phyloP scores from a whole-genome alignment of 2,888 invertebrate species.

The Saturnia japonica region DNA sequence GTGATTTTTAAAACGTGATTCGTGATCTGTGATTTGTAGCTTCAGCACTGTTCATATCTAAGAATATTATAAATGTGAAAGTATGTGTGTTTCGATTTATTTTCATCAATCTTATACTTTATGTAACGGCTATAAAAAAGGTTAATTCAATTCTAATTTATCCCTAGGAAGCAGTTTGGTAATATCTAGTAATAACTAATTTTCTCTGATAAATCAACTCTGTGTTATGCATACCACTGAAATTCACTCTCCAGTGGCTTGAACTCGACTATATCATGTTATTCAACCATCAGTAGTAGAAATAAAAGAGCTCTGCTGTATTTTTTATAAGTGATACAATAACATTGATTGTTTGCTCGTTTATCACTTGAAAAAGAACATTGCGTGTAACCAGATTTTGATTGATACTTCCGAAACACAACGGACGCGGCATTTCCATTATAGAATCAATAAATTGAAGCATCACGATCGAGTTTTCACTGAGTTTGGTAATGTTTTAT shows the following conservation, averaged over 20 bases:
- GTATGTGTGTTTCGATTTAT: too few relatives aligned
- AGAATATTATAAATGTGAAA: too few relatives aligned
- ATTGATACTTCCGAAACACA: not conserved
- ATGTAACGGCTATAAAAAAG: not conserved
- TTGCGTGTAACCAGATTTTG: not conserved
- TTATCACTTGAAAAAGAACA: not conserved
- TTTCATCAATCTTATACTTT: too few relatives aligned
- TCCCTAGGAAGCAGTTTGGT: not conserved
- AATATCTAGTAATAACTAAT: not conserved
- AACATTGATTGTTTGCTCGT: not conserved
- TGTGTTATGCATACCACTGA: not conserved
- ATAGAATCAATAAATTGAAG: not conserved
- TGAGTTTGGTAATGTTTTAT: constrained; percentile 15
- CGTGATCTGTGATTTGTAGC: too few relatives aligned
- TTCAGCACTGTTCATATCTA: too few relatives aligned
- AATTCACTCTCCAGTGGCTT: not conserved
- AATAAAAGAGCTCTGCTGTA: not conserved
- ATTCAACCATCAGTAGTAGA: not conserved
- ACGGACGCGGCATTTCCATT: constrained; percentile 5
- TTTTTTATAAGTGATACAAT: not conserved
- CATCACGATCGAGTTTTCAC: constrained; percentile 8
- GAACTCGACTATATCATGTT: not conserved
- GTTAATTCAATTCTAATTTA: not conserved
- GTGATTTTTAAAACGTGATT: too few relatives aligned
- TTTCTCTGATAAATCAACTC: not conserved